A percentile compares a stretch with the other conserved stretches of the same genome.
Conservation (phyloP, 2,797 vertebrate genomes). For the Intellagama lesueurii region DNA sequence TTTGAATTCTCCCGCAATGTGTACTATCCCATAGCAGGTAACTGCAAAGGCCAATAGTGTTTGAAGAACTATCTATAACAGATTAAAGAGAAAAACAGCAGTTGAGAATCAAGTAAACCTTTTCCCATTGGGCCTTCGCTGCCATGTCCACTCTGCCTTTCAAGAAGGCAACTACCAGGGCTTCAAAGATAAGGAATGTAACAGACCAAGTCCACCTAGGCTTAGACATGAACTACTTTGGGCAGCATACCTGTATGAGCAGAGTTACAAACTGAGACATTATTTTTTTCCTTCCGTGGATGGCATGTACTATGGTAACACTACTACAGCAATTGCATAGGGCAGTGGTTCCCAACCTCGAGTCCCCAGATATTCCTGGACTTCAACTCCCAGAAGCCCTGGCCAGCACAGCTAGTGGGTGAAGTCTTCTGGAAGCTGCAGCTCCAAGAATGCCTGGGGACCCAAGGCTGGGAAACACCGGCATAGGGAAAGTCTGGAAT, state of each 20-base stretch:
- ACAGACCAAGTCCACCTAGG: not conserved
- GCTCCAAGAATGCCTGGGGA: too few species aligned
- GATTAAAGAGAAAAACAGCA: slow-evolving; percentile 43
- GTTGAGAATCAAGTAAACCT: not conserved
- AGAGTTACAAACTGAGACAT: not conserved
- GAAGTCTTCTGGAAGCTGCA: too few species aligned
- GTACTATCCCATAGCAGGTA: slow-evolving; percentile 96
- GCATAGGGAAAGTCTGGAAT: not conserved
- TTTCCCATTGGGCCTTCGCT: not conserved
- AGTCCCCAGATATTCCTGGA: too few species aligned
- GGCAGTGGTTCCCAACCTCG: too few species aligned
- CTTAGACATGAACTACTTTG: too few species aligned
- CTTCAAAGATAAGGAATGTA: not conserved
- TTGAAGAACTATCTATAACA: slow-evolving; percentile 93
- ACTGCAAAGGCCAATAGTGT: slow-evolving; percentile 94
- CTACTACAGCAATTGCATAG: not conserved
- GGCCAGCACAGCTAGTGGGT: too few species aligned
- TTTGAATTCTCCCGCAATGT: slow-evolving; percentile 97
- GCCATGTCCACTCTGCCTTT: not conserved
- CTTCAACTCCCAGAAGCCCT: too few species aligned
- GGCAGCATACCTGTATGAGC: too few species aligned
- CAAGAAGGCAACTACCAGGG: not conserved
- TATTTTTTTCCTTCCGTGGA: not conserved
- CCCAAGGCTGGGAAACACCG: not conserved
- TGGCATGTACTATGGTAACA: too few species aligned